Percentiles rank a stretch among this genome's conserved stretches.
Evolutionary conservation across 2,888 invertebrate species (phyloP).

Genomic region (Calameuta filiformis): DNA sequence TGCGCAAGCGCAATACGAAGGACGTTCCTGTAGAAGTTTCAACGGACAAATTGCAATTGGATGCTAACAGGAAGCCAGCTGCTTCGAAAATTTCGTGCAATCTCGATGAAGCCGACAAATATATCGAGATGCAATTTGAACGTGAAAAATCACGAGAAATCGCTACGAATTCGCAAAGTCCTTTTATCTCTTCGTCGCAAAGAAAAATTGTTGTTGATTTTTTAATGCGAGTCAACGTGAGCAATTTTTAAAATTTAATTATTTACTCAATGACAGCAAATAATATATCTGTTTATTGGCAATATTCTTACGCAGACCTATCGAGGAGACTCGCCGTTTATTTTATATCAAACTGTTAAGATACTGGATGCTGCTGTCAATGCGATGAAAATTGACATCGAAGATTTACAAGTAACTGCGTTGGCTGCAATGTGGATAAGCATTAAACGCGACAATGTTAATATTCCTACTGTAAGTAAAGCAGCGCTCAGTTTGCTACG

Average conservation of each 20-base stretch:
- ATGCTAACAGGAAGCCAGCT: slow-evolving; percentile 22
- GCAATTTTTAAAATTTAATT: neutral
- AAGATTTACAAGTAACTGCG: slow-evolving; percentile 41
- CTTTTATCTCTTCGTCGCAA: slow-evolving; percentile 35
- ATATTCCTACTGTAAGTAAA: slow-evolving; percentile 35
- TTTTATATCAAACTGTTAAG: slow-evolving; percentile 47
- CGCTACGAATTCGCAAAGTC: neutral
- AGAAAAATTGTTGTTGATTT: slow-evolving; percentile 42
- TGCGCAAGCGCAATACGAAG: neutral
- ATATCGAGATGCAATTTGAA: neutral
- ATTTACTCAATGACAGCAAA: neutral
- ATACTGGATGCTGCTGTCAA: slow-evolving; percentile 44
- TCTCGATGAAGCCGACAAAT: neutral
- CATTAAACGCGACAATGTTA: slow-evolving; percentile 42
- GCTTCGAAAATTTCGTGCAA: slow-evolving; percentile 28
- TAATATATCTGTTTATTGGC: no score
- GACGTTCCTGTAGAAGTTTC: neutral
- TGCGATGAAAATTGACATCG: slow-evolving; percentile 5
- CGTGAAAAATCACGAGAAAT: neutral
- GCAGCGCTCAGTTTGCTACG: neutral
- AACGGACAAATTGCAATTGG: slow-evolving; percentile 9
- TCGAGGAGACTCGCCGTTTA: slow-evolving; percentile 35
- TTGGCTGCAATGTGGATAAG: slow-evolving; percentile 50
- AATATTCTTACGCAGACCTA: slow-evolving; percentile 34
- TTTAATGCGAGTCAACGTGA: slow-evolving; percentile 39